Conservation (phyloP, 1,140 invertebrate genomes). For the Drosophila sp. region DNA sequence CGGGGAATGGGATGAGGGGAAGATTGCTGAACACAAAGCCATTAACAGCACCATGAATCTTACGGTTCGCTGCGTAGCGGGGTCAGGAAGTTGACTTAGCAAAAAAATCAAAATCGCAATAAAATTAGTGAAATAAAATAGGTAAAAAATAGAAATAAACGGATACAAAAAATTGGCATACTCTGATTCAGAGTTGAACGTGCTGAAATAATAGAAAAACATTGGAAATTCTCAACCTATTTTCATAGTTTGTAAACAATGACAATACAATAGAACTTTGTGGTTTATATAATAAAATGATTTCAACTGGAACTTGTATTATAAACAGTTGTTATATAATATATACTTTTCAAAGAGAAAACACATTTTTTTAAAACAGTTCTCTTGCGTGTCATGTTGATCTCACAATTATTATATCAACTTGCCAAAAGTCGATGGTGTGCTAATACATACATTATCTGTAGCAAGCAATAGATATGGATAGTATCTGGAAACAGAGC, state of each 20-base stretch:
- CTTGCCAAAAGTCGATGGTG: too few species aligned
- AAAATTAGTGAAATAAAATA: constrained; percentile 37
- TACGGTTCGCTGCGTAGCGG: constrained; percentile 74
- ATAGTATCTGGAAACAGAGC: too few species aligned
- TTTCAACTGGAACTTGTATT: not conserved
- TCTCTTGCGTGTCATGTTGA: too few species aligned
- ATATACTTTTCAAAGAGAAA: too few species aligned
- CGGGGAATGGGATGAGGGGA: too few species aligned
- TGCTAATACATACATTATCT: too few species aligned
- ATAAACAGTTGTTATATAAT: not conserved
- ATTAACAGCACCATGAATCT: constrained; percentile 65
- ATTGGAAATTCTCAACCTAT: constrained; percentile 30
- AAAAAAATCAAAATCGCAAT: constrained; percentile 49
- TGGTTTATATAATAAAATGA: not conserved
- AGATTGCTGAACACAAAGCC: constrained; percentile 49
- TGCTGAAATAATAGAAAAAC: constrained; percentile 25
- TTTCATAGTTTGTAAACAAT: not conserved
- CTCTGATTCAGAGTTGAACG: constrained; percentile 48
- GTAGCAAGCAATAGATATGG: too few species aligned
- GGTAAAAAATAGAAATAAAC: constrained; percentile 26
- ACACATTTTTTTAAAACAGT: too few species aligned
- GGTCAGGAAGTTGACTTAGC: constrained; percentile 70
- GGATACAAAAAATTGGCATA: constrained; percentile 27
- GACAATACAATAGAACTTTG: constrained; percentile 6
- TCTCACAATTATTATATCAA: too few species aligned